Evolutionary conservation across 2,888 invertebrate genomes (phyloP).

Genomic region (Drosophila neoperkinsi): DNA sequence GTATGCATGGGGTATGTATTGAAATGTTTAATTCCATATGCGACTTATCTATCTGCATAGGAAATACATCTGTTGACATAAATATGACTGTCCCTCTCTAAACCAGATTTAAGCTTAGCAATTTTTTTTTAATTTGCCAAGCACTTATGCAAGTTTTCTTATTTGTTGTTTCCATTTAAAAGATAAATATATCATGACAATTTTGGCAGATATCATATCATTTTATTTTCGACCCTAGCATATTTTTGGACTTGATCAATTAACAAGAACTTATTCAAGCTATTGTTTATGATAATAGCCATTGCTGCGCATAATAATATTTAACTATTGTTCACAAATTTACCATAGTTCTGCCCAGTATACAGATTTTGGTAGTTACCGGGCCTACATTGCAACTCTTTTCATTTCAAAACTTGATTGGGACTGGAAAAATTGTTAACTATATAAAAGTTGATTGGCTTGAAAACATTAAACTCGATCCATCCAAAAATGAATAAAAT

Average conservation of each 20-base stretch:
- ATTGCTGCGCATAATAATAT: neutral
- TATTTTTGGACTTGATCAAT: conserved; percentile 18
- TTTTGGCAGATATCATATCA: neutral
- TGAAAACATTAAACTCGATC: neutral
- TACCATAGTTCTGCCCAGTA: neutral
- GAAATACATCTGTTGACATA: neutral
- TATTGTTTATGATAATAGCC: neutral
- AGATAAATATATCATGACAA: neutral
- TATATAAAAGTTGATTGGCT: neutral
- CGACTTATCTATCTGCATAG: neutral
- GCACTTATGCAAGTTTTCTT: neutral
- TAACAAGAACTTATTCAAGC: neutral
- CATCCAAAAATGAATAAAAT: neutral
- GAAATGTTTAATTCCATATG: neutral
- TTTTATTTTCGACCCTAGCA: neutral
- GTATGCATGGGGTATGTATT: neutral
- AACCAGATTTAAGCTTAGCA: neutral
- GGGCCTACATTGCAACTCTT: neutral
- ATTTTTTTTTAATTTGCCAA: neutral
- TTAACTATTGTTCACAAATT: neutral
- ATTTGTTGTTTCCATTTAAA: neutral
- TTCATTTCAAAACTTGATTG: neutral
- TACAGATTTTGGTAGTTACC: neutral
- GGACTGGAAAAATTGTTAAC: neutral
- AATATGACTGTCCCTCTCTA: conserved; percentile 9